Evolutionary conservation across 2,113 vertebrate species (phyloP).

Genomic region (Dryoscopus gambensis): DNA sequence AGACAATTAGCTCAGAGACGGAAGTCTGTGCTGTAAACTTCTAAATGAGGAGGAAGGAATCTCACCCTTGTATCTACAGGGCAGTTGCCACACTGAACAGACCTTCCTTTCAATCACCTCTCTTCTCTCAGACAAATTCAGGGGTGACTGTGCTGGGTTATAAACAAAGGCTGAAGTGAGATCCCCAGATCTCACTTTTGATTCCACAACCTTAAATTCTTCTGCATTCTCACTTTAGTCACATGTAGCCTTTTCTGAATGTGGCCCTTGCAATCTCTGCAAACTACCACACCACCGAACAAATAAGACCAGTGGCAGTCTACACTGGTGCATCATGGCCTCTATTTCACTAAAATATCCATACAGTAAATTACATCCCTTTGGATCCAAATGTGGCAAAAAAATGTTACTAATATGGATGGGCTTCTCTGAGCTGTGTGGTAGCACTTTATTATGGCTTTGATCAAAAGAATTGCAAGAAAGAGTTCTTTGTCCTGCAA

Average conservation of each 20-base stretch:
- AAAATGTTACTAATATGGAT: background rate
- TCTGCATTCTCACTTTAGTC: background rate
- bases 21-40: background rate
- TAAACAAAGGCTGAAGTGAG: background rate
- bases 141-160: background rate
- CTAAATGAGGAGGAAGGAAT: background rate
- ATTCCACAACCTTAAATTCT: background rate
- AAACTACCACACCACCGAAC: background rate
- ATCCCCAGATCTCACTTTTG: background rate
- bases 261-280: background rate
- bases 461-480: background rate
- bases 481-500: background rate
- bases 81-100: background rate
- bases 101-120: background rate
- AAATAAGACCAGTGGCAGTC: background rate
- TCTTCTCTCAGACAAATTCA: background rate
- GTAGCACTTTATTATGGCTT: background rate
- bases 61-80: background rate
- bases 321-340: background rate
- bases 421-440: background rate
- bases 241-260: background rate
- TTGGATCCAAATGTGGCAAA: background rate
- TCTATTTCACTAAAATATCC: background rate
- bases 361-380: background rate
- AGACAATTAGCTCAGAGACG: conserved; percentile 2